Evolutionary conservation across 2,797 vertebrate genomes (phyloP).

Genomic region (Trichosurus vulpecula): DNA sequence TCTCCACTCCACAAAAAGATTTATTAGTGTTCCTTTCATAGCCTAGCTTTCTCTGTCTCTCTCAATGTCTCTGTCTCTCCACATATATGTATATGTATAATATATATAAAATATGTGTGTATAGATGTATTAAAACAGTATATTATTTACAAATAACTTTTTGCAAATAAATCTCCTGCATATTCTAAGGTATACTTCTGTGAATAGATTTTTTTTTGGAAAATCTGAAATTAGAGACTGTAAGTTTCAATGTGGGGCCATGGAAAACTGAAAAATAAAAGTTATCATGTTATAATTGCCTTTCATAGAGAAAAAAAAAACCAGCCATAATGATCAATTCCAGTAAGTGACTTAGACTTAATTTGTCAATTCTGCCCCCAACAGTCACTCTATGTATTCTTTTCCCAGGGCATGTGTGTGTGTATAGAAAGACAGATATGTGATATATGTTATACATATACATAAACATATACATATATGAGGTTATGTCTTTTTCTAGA

Average conservation of each 20-base stretch:
- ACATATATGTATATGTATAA: too few species aligned
- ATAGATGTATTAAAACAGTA: background rate
- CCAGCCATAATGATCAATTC: background rate
- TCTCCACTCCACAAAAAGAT: background rate
- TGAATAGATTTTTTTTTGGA: background rate
- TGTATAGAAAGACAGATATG: background rate
- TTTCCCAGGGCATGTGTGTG: background rate
- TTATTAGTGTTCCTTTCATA: background rate
- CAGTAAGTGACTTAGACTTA: background rate
- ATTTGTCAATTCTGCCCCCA: background rate
- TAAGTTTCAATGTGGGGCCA: background rate
- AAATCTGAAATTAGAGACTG: background rate
- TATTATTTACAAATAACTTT: background rate
- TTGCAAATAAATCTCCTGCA: background rate
- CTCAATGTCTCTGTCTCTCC: background rate
- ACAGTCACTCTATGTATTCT: background rate
- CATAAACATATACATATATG: background rate
- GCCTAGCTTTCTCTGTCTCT: background rate
- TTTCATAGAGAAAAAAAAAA: background rate
- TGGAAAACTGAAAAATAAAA: background rate
- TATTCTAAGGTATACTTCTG: background rate
- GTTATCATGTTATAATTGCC: background rate
- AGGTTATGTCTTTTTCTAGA: background rate
- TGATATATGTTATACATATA: background rate
- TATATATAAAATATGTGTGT: too few species aligned